Conservation (phyloP, 2,113 vertebrate species). For the cattle (Bos taurus) region ARS-UCD2.0 NC_037344.1:47597501-47598000, state of each 20-base stretch:
- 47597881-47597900: neutral
- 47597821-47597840: constrained; percentile 55
- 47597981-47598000: neutral
- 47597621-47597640: neutral
- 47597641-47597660: neutral
- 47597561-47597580: neutral
- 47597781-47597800: constrained; percentile 29
- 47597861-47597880: neutral
- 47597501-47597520: fast-evolving
- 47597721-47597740: constrained; percentile 22
- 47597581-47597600: too few relatives aligned
- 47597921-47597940: neutral
- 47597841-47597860: constrained; percentile 61
- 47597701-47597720: constrained; percentile 51
- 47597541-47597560: neutral
- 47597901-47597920: neutral
- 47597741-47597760: constrained; percentile 44
- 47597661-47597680: neutral
- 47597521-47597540: neutral
- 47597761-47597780: constrained; percentile 62
- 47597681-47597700: constrained; percentile 44
- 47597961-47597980: neutral
- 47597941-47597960: neutral
- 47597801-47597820: constrained; percentile 68
- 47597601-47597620: neutral